Evolutionary conservation across 2,888 invertebrate species (phyloP), one percentile per base, ranked within the genome.

Genomic region (Dryocosmus kuriphilus): DNA sequence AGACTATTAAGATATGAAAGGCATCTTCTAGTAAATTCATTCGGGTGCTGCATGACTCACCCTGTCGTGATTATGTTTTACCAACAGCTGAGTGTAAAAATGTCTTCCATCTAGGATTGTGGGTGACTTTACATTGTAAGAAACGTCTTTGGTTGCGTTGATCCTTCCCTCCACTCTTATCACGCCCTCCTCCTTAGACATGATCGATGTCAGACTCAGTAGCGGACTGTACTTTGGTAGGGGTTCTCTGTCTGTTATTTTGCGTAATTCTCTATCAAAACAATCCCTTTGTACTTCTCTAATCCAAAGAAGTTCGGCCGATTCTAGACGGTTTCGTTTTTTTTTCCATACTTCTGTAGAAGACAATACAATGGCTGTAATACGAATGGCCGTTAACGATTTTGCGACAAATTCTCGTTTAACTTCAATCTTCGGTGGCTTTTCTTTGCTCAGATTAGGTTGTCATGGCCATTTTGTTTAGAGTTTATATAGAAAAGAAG

Each of bases 41-140:
- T 63, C 35, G 5, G 38, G 22, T 46, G 63, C 77, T 5, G 61
- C 80, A 32, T 84, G 78, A 2, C 63, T 22, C 9, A 51, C 46
- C 8, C 16, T 27, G 41, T 27, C 32, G 55, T 83, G 82, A 19
- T 79, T 76, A 2, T 80, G 46, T 8, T 61, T 51, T 1, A 82
- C 41, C 14, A 81, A 11, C 11, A 81, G 38, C 41, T 67, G 30
- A 1, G 76, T 67, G 19, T 38, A 32, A 0, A 51, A 77, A 22
- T 79, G 79, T 63, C 71, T 60, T 22, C 81, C 80, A 32, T 79
- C 75, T n/a, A 84, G 19, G 61, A 82, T 84, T 22, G 77, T 71
- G 0, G 81, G 81, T 6, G 19, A 62, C 8, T 63, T 63, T 0
- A 22, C 1, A n/a, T 38, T 9, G n/a, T 22, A 22, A 19, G 63